Conservation (phyloP, 2,113 vertebrate species). For the Oncorhynchus tshawytscha region DNA sequence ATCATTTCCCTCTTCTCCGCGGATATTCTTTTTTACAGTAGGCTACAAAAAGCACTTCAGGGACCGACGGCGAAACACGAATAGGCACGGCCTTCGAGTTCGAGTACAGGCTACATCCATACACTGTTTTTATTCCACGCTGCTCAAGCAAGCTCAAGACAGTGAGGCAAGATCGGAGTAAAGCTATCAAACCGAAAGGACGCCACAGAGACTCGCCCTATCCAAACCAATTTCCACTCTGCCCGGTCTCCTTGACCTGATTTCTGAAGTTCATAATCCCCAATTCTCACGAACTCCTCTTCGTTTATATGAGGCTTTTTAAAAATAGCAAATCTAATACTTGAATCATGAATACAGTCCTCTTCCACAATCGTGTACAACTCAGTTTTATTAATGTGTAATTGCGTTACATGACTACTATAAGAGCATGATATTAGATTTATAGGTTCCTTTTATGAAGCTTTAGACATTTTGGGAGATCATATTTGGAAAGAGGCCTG, state of each 20-base stretch:
- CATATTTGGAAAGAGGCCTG: background rate
- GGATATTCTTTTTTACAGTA: background rate
- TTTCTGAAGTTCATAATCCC: constrained; percentile 47
- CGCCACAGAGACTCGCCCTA: constrained; percentile 17
- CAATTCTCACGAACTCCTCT: constrained; percentile 13
- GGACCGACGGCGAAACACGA: constrained; percentile 13
- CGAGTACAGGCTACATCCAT: too few relatives aligned
- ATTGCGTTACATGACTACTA: background rate
- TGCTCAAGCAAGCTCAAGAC: too few relatives aligned
- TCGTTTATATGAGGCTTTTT: background rate
- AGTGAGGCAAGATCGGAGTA: constrained; percentile 10
- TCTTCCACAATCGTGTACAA: too few relatives aligned
- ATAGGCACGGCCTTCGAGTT: background rate
- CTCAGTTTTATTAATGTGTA: too few relatives aligned
- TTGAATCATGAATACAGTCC: background rate
- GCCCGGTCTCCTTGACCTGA: constrained; percentile 50
- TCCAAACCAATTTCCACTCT: constrained; percentile 35
- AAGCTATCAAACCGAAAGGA: constrained; percentile 23
- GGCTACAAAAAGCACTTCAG: constrained; percentile 15
- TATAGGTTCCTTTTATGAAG: background rate
- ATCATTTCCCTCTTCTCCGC: background rate
- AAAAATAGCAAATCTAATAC: background rate
- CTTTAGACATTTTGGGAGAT: background rate
- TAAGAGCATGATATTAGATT: background rate
- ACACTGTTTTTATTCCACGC: too few relatives aligned